Evolutionary conservation across 2,888 invertebrate genomes (phyloP).

Genomic region (Dryobota labecula): DNA sequence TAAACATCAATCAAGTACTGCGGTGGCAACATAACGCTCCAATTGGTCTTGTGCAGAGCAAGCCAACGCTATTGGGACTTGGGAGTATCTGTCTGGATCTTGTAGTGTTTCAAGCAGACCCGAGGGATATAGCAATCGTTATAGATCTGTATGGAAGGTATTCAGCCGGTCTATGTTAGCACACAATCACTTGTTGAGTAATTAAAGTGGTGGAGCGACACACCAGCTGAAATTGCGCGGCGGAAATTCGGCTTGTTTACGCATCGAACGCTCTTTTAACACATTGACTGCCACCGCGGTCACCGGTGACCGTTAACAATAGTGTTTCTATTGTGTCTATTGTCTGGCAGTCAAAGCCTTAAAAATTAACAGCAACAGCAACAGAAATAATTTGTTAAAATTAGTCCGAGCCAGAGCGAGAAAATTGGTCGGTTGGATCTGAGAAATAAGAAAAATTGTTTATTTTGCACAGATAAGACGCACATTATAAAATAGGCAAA

Average conservation of each 20-base stretch:
- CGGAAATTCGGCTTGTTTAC: not conserved
- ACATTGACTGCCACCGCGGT: no score
- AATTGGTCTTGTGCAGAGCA: constrained; percentile 23
- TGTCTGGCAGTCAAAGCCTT: no score
- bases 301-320: no score
- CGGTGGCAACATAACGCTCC: constrained; percentile 36
- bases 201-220: constrained; percentile 18
- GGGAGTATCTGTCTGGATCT: constrained; percentile 19
- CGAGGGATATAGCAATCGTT: constrained; percentile 7
- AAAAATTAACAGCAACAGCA: no score
- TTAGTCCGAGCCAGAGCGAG: no score
- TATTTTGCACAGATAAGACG: no score
- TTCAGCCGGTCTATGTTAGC: not conserved
- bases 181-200: constrained; percentile 27
- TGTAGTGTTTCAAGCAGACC: constrained; percentile 30
- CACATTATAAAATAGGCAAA: no score
- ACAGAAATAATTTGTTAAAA: no score
- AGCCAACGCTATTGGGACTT: constrained; percentile 23
- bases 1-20: constrained; percentile 58
- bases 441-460: no score
- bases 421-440: no score
- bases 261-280: not conserved
- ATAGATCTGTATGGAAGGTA: not conserved
- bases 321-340: no score
- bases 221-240: not conserved